Evolutionary conservation across 92 coral and sea anemone genomes (phyloP), one percentile per base, ranked within the genome.

Genomic region (Phenganax subtilis): DNA sequence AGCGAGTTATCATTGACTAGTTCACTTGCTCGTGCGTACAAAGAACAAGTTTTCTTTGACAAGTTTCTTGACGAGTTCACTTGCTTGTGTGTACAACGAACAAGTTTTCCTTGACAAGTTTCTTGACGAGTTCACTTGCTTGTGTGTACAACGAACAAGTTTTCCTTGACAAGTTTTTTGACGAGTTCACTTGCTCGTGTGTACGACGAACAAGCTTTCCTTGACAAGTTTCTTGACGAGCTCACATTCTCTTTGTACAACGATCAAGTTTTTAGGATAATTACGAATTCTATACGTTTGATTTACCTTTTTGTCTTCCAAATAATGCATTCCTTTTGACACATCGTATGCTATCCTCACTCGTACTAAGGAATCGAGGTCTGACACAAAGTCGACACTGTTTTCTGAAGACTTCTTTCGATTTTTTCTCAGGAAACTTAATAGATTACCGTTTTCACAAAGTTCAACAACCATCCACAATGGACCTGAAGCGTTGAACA

Each of bases 391-490:
- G 27, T 87, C 90, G 14, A 56, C 56, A 82, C 88, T 80, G 25
- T 20, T 20, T n/a, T 87, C 90, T 69, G 85, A 84, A 75, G 81
- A 84, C 72, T 93, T 90, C 56, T 82, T 78, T 56, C 97, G 91
- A 69, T 82, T 91, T 9, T 87, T 85, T 4, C 91, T 88, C 44
- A 93, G 89, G 84, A 87, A 85, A 61, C 55, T 79, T 20, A 93
- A 75, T 58, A 93, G 82, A 57, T 85, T 91, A 1, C 97, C 97
- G n/a, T 87, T 56, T 55, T 86, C 90, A 11, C 96, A 94, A 55
- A 83, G 91, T 79, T 93, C 97, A n/a, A 93, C 91, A 62, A 91
- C 88, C 6, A 90, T 86, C 87, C 91, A 76, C 20, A 93, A 75
- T 47, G 97, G 96, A 28, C 97, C 97, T 93, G 44, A 20, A 53